phyloP scores from a whole-genome alignment of 2,797 vertebrate species.

The Huso huso region DNA sequence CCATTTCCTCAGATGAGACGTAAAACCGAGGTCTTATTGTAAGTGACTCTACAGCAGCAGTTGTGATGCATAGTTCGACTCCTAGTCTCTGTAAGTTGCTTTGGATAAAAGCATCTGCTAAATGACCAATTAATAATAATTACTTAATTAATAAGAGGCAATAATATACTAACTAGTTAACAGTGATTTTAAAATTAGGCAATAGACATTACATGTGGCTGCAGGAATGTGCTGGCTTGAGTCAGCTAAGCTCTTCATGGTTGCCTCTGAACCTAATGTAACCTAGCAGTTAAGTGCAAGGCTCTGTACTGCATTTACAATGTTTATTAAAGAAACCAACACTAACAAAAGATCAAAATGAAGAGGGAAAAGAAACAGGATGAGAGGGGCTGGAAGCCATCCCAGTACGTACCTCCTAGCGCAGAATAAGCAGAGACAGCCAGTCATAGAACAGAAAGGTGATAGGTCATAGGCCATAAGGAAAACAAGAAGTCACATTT shows the following conservation, averaged over 20 bases:
- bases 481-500: constrained; percentile 79
- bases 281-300: constrained; percentile 41
- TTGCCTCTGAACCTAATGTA: constrained; percentile 18
- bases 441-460: constrained; percentile 82
- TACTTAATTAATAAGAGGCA: no score
- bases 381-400: constrained; percentile 46
- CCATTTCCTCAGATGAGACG: no score
- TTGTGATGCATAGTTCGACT: no score
- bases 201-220: constrained; percentile 22
- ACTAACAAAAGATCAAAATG: constrained; percentile 22
- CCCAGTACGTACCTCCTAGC: constrained; percentile 79
- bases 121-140: no score
- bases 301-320: constrained; percentile 27
- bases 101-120: no score
- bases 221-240: constrained; percentile 39
- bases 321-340: not conserved
- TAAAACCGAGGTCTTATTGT: no score
- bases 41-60: no score
- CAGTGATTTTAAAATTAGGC: no score
- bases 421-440: constrained; percentile 81
- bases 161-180: no score
- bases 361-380: constrained; percentile 20
- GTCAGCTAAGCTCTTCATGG: constrained; percentile 15
- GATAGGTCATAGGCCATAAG: constrained; percentile 66
- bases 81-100: no score